Conservation (phyloP, 2,113 vertebrate species). For the Eulemur rufifrons region DNA sequence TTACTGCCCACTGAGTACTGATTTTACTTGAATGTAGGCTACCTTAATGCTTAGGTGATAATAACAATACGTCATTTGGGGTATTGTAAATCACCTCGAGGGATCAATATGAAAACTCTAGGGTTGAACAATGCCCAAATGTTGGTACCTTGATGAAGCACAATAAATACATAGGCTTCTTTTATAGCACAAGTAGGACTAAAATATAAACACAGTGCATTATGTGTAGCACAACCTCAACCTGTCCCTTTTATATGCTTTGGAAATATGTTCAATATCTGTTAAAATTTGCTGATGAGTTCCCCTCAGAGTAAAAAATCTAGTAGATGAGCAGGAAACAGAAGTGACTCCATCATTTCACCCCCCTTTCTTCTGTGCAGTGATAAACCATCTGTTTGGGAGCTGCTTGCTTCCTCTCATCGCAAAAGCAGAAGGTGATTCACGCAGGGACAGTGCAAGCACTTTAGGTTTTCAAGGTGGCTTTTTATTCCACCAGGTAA, state of each 20-base stretch:
- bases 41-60: conserved; percentile 77
- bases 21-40: conserved; percentile 72
- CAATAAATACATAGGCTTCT: conserved; percentile 77
- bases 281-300: conserved; percentile 53
- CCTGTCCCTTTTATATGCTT: conserved; percentile 43
- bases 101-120: conserved; percentile 70
- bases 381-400: conserved; percentile 70
- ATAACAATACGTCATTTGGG: conserved; percentile 88
- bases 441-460: conserved; percentile 48
- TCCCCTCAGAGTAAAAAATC: background rate
- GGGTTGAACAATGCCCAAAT: conserved; percentile 81
- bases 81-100: conserved; percentile 83
- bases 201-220: conserved; percentile 68
- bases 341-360: conserved; percentile 1
- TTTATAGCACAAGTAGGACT: conserved; percentile 76
- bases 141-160: conserved; percentile 78
- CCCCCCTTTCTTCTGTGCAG: background rate
- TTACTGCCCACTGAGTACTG: conserved; percentile 81
- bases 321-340: conserved; percentile 51
- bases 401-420: conserved; percentile 67
- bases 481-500: conserved; percentile 72
- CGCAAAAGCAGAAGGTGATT: conserved; percentile 68
- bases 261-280: conserved; percentile 57
- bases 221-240: conserved; percentile 55
- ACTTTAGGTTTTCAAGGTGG: conserved; percentile 63